These are phyloP conservation scores for Enteromius afrohamiltoni DNA, from an alignment of 2,797 vertebrate species.

Conservation along the genomic window DNA sequence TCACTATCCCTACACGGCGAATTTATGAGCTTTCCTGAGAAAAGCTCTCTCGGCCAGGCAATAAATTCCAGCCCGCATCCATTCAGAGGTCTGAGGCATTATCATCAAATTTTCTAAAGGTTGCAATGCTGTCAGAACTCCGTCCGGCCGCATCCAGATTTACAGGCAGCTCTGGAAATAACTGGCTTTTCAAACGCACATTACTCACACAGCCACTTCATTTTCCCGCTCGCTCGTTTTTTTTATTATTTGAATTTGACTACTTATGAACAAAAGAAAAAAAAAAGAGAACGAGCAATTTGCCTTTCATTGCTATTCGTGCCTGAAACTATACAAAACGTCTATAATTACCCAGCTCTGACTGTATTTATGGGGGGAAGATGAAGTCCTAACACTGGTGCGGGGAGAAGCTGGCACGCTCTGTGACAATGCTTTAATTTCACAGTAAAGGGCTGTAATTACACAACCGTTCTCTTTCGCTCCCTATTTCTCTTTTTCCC, in stretches of 20 bases:
- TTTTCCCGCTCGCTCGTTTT: slow-evolving; percentile 22
- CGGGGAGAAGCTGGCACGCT: slow-evolving; percentile 68
- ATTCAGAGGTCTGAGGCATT: slow-evolving; percentile 55
- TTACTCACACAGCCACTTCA: slow-evolving; percentile 39
- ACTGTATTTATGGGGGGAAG: slow-evolving; percentile 74
- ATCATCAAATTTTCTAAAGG: slow-evolving; percentile 58
- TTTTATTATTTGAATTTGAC: slow-evolving; percentile 53
- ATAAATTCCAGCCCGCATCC: slow-evolving; percentile 53
- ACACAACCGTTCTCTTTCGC: slow-evolving; percentile 82
- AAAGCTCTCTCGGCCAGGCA: slow-evolving; percentile 38
- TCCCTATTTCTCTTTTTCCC: slow-evolving; percentile 45
- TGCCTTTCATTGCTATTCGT: slow-evolving; percentile 66
- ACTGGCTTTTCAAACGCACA: slow-evolving; percentile 19
- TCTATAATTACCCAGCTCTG: slow-evolving; percentile 73
- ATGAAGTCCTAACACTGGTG: slow-evolving; percentile 69
- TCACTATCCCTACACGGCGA: slow-evolving; percentile 29
- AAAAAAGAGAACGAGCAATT: slow-evolving; percentile 64
- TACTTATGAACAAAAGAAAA: slow-evolving; percentile 60
- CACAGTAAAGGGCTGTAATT: slow-evolving; percentile 92
- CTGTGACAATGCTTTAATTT: slow-evolving; percentile 89
- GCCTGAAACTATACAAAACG: slow-evolving; percentile 69
- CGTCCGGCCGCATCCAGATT: slow-evolving; percentile 43
- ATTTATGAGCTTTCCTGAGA: slow-evolving; percentile 49
- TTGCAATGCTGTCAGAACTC: slow-evolving; percentile 57
- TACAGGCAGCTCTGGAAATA: slow-evolving; percentile 45